Evolutionary conservation across 2,888 invertebrate species (phyloP), one percentile per base, ranked within the genome.

Genomic region (Acholoe squamosa): DNA sequence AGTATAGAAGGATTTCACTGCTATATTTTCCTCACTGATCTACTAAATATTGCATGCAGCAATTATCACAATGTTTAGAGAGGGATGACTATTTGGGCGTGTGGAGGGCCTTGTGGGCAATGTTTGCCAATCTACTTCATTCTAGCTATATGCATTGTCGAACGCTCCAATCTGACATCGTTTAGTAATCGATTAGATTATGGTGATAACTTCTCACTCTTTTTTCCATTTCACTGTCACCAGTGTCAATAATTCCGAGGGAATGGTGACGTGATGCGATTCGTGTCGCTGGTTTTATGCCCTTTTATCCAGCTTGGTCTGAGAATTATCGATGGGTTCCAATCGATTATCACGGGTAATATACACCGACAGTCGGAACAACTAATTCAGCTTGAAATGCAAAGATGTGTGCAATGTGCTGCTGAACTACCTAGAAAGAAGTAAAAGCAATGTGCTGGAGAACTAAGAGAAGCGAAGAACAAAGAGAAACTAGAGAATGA

Each of bases 171-270:
- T n/a, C 25, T 14, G 31, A 0, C 31, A 76, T 10, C 76, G 76
- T 31, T 76, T 76, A 76, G 25, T 76, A 76, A 76, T 76, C 76
- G 76, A 76, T 76, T 28, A 28, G 76, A 76, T 76, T 76, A 76
- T 28, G 31, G 76, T 76, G 25, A 76, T 76, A 76, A 25, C 16
- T 76, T 28, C 31, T 76, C 76, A 25, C 76, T 14, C 31, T 76
- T 76, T 31, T 76, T 76, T 76, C 31, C 31, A 16, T 28, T 76
- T 31, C 76, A 28, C 76, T 28, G 31, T 76, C 76, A 76, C n/a
- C 76, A 76, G 25, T 76, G 76, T 16, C 76, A 76, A 76, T 76
- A 28, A 76, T 76, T 76, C 76, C 76, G 31, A 76, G 76, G 76
- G 16, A 76, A 76, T 25, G 25, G 31, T 31, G 25, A 76, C 76